phyloP scores from a whole-genome alignment of 2,888 invertebrate genomes.

The Scaptomyza polygonia region DNA sequence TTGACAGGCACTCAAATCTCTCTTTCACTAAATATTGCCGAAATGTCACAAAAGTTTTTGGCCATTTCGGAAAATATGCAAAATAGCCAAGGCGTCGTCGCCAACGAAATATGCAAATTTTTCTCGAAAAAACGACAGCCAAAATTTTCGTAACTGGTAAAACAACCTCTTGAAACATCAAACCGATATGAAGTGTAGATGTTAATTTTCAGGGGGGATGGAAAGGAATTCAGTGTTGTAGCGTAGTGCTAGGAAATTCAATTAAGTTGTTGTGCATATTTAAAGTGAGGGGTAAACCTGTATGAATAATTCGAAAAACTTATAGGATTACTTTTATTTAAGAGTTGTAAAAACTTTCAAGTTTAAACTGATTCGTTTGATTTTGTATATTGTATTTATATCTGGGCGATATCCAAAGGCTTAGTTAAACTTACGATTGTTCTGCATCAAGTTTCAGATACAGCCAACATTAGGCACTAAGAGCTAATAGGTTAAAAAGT shows the following conservation, averaged over 20 bases:
- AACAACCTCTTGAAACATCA: slow-evolving; percentile 58
- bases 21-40: slow-evolving; percentile 10
- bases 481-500: not conserved
- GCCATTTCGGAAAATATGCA: slow-evolving; percentile 48
- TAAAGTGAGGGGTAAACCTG: slow-evolving; percentile 22
- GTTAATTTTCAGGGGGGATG: slow-evolving; percentile 21
- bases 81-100: slow-evolving; percentile 47
- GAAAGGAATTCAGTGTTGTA: slow-evolving; percentile 7
- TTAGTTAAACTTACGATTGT: too few species aligned
- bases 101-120: slow-evolving; percentile 55
- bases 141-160: slow-evolving; percentile 37
- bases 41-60: slow-evolving; percentile 68
- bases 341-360: not conserved
- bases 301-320: not conserved
- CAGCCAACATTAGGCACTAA: not conserved
- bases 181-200: slow-evolving; percentile 63
- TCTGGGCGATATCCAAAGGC: too few species aligned
- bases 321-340: not conserved
- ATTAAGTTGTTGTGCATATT: slow-evolving; percentile 56
- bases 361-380: too few species aligned
- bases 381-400: too few species aligned
- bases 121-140: slow-evolving; percentile 29
- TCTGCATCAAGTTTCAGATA: too few species aligned
- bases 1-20: slow-evolving; percentile 20
- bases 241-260: slow-evolving; percentile 49